Conservation (phyloP, 1,140 invertebrate genomes). For the Oscheius sp. region DNA sequence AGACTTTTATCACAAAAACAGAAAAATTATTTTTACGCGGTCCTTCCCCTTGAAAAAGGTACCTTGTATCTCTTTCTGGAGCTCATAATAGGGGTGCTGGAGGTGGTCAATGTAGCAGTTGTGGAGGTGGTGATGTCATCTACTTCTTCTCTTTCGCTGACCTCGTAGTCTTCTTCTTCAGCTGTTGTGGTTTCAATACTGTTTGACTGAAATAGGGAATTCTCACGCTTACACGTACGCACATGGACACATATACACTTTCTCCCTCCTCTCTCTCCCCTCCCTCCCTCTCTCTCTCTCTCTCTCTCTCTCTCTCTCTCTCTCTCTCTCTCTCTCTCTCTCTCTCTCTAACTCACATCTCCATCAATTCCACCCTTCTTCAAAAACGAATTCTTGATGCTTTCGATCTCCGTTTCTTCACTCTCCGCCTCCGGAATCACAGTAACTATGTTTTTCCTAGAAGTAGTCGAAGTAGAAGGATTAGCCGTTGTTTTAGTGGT, state of each 20-base stretch:
- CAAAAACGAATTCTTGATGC: constrained; percentile 2
- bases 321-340: background rate
- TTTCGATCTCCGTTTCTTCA: constrained; percentile 6
- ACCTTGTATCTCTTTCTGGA: no score
- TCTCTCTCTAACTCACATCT: background rate
- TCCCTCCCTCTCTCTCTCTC: no score
- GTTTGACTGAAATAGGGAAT: constrained; percentile 7
- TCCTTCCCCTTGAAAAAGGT: no score
- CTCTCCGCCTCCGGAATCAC: constrained; percentile 8
- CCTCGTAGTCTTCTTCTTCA: constrained; percentile 26
- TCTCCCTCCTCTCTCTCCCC: no score
- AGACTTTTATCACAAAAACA: no score
- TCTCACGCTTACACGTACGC: no score
- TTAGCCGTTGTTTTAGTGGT: background rate
- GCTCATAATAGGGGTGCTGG: background rate
- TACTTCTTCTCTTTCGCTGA: background rate
- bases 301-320: no score
- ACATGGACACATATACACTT: no score
- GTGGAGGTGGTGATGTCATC: background rate
- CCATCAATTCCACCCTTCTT: background rate
- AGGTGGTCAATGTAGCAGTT: background rate
- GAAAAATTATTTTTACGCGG: no score
- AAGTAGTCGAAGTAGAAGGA: background rate
- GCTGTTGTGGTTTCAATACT: constrained; percentile 5
- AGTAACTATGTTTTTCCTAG: background rate